Base-by-base conservation (phyloP, 2,113 vertebrate genomes). In the Zapus hudsonius region DNA sequence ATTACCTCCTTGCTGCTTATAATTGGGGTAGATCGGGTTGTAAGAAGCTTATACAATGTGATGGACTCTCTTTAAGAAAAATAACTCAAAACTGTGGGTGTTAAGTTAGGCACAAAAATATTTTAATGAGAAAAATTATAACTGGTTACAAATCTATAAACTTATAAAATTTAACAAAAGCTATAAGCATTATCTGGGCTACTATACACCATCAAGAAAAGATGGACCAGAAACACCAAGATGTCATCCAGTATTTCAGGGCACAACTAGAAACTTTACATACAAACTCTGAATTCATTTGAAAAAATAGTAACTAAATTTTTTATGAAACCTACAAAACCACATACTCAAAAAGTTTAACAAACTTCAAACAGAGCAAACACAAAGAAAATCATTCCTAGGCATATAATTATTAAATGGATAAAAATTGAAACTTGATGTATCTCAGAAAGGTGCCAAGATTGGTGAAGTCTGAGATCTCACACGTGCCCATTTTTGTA, bases 341-440 rank as follows among this genome's bases (percentile, higher is more conserved):
- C 25, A 78, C 15, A 88, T 29, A 74, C 44, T 5, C 36, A 72
- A 69, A 91, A 91, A 33, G 33, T 3, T 57, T 66, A 61, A 52
- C 29, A 44, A 81, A 69, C 17, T 84, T 80, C 59, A 91, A 80
- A n/a, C 31, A 76, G 31, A 25, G 63, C 78, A 84, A 84, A 91
- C 36, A 75, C 33, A 85, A 66, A 79, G 38, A 89, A 82, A 92
- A 44, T 2, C 25, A 47, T 17, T 69, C 64, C 42, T 31, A 17
- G 25, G 27, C 80, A 47, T 23, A 27, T 36, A 55, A 36, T 76
- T 59, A 93, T n/a, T 72, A 72, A 73, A 38, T 78, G 70, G n/a
- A 55, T 76, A 57, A 91, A 94, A 91, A 42, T 13, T 76, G 44
- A 91, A 94, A 91, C n/a, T 13, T 61, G 63, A 17, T 64, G 52